phyloP scores from a whole-genome alignment of 2,888 invertebrate genomes.

The Biston stratarius region DNA sequence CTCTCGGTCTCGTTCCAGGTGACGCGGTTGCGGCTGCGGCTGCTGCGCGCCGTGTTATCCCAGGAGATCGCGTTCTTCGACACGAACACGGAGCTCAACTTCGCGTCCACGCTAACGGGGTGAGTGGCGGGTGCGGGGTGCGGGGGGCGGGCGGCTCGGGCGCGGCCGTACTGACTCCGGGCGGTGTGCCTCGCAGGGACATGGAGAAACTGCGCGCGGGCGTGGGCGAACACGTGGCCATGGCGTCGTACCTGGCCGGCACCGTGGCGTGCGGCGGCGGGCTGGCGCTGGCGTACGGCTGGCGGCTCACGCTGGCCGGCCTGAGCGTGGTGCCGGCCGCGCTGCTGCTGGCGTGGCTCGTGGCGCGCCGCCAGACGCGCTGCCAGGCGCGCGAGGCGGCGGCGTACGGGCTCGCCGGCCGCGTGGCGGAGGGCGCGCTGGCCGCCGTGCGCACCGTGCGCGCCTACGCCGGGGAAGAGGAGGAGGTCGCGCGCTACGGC shows the following conservation, averaged over 20 bases:
- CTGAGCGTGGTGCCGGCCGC: slow-evolving; percentile 89
- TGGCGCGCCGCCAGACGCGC: slow-evolving; percentile 80
- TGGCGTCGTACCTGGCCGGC: slow-evolving; percentile 89
- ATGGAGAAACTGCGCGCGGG: slow-evolving; percentile 92
- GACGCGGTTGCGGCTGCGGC: slow-evolving; percentile 85
- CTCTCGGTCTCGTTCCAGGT: slow-evolving; percentile 66
- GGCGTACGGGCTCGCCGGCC: slow-evolving; percentile 91
- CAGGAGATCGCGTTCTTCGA: slow-evolving; percentile 92
- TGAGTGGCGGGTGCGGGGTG: slow-evolving; percentile 72
- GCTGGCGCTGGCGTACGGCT: slow-evolving; percentile 91
- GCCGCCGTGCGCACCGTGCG: slow-evolving; percentile 83
- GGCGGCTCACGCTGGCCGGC: slow-evolving; percentile 93
- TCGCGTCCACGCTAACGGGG: slow-evolving; percentile 90
- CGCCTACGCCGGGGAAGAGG: slow-evolving; percentile 87
- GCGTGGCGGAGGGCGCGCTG: slow-evolving; percentile 91
- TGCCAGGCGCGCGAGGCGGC: slow-evolving; percentile 87
- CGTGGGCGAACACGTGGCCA: slow-evolving; percentile 92
- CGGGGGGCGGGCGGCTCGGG: neutral
- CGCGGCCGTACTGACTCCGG: neutral
- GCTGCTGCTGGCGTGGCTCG: slow-evolving; percentile 4
- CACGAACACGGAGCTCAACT: slow-evolving; percentile 88
- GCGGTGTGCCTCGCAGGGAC: slow-evolving; percentile 82
- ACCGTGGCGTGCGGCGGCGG: slow-evolving; percentile 89
- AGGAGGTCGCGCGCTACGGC: slow-evolving; percentile 84
- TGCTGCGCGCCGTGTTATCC: slow-evolving; percentile 88